A percentile compares a stretch with the other conserved stretches of the same genome.
Evolutionary conservation across 2,888 invertebrate species (phyloP).

Genomic region (Andrena chrysosceles): DNA sequence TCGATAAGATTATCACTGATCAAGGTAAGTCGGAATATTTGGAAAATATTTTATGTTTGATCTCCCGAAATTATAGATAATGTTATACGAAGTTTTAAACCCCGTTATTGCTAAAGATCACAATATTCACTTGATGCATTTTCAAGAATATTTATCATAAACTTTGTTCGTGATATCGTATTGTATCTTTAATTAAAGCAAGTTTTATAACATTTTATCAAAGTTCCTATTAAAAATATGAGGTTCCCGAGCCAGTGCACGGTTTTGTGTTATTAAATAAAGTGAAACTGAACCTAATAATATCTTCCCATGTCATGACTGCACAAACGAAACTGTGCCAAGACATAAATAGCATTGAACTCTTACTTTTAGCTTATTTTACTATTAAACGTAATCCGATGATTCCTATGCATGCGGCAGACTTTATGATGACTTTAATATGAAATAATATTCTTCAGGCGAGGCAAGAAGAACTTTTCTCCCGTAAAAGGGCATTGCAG

Average conservation of each 20-base stretch:
- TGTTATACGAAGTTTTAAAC: not conserved
- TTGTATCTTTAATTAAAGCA: not conserved
- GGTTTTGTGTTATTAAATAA: slow-evolving; percentile 73
- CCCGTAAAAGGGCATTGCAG: slow-evolving; percentile 86
- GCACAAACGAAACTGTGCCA: slow-evolving; percentile 72
- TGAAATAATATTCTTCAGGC: slow-evolving; percentile 84
- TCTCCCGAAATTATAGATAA: not conserved
- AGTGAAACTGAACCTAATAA: slow-evolving; percentile 74
- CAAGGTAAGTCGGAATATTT: slow-evolving; percentile 85
- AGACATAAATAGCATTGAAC: slow-evolving; percentile 75
- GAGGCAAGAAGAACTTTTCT: slow-evolving; percentile 87
- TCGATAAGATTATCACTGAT: slow-evolving; percentile 88
- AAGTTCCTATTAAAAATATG: slow-evolving; percentile 20
- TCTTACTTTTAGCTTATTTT: slow-evolving; percentile 62
- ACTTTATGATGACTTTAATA: slow-evolving; percentile 6
- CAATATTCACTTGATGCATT: not conserved
- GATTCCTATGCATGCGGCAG: not conserved
- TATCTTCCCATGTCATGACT: slow-evolving; percentile 72
- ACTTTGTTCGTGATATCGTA: not conserved
- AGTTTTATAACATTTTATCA: not conserved
- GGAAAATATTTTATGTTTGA: not conserved
- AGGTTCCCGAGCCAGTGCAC: slow-evolving; percentile 12
- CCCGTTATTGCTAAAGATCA: not conserved
- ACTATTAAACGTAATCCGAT: slow-evolving; percentile 35
- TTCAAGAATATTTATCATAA: not conserved